phyloP scores from a whole-genome alignment of 2,113 vertebrate species.

The Proterorhinus semilunaris region DNA sequence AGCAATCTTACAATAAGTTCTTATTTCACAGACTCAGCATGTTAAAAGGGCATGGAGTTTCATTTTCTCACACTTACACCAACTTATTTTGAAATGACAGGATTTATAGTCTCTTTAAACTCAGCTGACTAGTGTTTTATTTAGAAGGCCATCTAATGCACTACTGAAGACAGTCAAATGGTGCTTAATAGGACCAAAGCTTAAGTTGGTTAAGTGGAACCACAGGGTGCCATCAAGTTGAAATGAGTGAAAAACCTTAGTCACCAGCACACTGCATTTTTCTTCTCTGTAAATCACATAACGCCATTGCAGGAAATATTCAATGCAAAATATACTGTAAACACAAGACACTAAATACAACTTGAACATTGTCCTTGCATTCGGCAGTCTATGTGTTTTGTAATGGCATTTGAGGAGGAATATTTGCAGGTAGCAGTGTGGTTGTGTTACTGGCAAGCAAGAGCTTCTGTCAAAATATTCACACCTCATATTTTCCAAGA shows the following conservation, averaged over 20 bases:
- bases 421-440: slow-evolving; percentile 53
- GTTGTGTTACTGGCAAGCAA: slow-evolving; percentile 55
- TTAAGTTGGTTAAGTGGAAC: background rate
- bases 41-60: slow-evolving; percentile 27
- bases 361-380: slow-evolving; percentile 34
- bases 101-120: slow-evolving; percentile 34
- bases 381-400: slow-evolving; percentile 41
- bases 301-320: too few relatives aligned
- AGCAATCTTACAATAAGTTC: slow-evolving; percentile 51
- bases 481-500: slow-evolving; percentile 61
- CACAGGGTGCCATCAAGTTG: background rate
- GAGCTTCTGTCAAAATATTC: slow-evolving; percentile 52
- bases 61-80: slow-evolving; percentile 47
- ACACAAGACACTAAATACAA: slow-evolving; percentile 20
- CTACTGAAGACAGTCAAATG: slow-evolving; percentile 28
- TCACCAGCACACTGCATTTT: too few relatives aligned
- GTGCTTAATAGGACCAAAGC: slow-evolving; percentile 30
- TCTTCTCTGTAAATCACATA: too few relatives aligned
- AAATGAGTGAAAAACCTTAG: too few relatives aligned
- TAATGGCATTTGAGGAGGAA: slow-evolving; percentile 53
- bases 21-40: slow-evolving; percentile 52
- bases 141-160: slow-evolving; percentile 24
- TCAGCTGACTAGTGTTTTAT: slow-evolving; percentile 21
- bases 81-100: slow-evolving; percentile 52
- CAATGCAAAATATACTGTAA: too few relatives aligned